Conservation (phyloP, 2,113 vertebrate species). For the Dipodomys stephensi region DNA sequence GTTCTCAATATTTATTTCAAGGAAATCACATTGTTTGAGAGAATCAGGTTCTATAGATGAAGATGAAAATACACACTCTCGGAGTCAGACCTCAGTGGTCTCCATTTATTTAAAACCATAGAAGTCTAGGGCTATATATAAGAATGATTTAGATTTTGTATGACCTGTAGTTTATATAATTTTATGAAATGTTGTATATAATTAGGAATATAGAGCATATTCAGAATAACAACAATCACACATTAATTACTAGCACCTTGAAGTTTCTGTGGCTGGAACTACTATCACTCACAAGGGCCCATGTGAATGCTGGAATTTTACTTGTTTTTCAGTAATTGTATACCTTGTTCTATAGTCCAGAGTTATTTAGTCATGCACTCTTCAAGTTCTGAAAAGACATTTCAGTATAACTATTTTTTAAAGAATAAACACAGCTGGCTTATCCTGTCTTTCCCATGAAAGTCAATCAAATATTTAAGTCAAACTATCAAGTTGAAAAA, state of each 20-base stretch:
- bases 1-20: conserved; percentile 57
- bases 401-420: background rate
- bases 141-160: background rate
- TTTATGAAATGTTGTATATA: conserved; percentile 40
- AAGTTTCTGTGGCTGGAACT: background rate
- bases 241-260: background rate
- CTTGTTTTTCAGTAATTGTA: background rate
- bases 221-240: conserved; percentile 20
- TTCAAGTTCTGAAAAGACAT: conserved; percentile 51
- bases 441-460: background rate
- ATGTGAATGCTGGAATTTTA: background rate
- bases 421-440: background rate
- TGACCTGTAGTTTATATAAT: background rate
- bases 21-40: conserved; percentile 46
- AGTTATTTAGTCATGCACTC: background rate
- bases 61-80: conserved; percentile 24
- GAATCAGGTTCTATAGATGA: conserved; percentile 56
- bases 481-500: background rate
- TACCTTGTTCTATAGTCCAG: background rate
- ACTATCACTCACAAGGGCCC: background rate
- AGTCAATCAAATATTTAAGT: conserved; percentile 46
- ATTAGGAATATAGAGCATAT: conserved; percentile 40
- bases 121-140: background rate
- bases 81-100: background rate
- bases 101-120: conserved; percentile 26